phyloP scores from a whole-genome alignment of 1,140 invertebrate genomes.

The Leptinotarsa undecemlineata region DNA sequence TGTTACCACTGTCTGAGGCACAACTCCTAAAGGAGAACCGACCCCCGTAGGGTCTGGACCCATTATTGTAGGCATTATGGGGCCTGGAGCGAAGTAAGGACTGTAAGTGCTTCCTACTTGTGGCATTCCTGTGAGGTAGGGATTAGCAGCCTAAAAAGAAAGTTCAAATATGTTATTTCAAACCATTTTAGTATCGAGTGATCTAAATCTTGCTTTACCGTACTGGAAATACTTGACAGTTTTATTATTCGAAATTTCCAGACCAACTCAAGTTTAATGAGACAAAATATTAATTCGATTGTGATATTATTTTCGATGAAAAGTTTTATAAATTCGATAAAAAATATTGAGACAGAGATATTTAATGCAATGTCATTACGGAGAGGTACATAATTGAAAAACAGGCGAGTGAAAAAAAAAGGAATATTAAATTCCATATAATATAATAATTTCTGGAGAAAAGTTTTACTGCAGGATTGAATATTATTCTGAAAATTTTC shows the following conservation, averaged over 20 bases:
- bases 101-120: slow-evolving; percentile 82
- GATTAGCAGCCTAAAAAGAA: slow-evolving; percentile 76
- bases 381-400: no score
- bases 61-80: slow-evolving; percentile 83
- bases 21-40: slow-evolving; percentile 71
- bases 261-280: no score
- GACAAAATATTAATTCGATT: no score
- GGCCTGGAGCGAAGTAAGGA: slow-evolving; percentile 84
- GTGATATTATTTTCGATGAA: no score
- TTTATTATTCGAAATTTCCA: background rate
- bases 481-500: no score
- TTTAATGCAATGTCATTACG: no score
- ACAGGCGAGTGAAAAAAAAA: no score
- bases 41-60: slow-evolving; percentile 76
- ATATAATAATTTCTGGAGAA: no score
- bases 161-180: slow-evolving; percentile 1
- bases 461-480: no score
- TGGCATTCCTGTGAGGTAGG: slow-evolving; percentile 86
- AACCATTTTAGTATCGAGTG: background rate
- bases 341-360: no score
- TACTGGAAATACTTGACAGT: background rate
- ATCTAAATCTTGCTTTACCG: background rate
- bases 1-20: slow-evolving; percentile 81
- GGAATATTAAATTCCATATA: no score
- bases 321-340: no score